A percentile compares a stretch with the other conserved stretches of the same genome.
phyloP scores from a whole-genome alignment of 2,797 vertebrate genomes.

The Myripristis jacobus region DNA sequence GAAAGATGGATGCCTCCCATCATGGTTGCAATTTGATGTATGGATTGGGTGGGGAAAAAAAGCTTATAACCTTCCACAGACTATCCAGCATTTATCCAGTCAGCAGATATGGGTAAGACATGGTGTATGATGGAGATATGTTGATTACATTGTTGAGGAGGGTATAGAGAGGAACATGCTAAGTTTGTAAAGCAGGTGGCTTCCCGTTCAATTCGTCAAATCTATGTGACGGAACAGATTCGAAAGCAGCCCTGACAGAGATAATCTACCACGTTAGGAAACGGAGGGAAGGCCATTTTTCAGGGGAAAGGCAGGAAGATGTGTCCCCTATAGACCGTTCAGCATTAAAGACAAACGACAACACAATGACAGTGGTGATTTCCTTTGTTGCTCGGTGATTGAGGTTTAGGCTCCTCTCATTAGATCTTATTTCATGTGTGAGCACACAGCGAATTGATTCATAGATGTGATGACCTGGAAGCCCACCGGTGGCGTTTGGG shows the following conservation, averaged over 20 bases:
- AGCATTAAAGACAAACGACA: slow-evolving; percentile 36
- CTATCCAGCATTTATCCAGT: slow-evolving; percentile 46
- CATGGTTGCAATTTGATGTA: slow-evolving; percentile 54
- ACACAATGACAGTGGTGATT: slow-evolving; percentile 51
- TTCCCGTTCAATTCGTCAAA: slow-evolving; percentile 41
- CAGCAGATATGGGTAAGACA: slow-evolving; percentile 53
- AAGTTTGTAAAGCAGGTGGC: slow-evolving; percentile 49
- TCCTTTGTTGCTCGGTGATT: slow-evolving; percentile 62
- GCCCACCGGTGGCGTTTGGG: slow-evolving; percentile 57
- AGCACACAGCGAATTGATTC: slow-evolving; percentile 71
- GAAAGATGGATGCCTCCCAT: slow-evolving; percentile 43
- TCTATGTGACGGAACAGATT: slow-evolving; percentile 24
- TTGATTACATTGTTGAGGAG: slow-evolving; percentile 49
- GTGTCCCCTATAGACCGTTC: slow-evolving; percentile 7
- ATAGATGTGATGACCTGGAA: slow-evolving; percentile 70
- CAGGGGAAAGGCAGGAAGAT: slow-evolving; percentile 5
- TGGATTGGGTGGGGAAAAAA: slow-evolving; percentile 21
- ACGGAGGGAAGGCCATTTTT: neutral
- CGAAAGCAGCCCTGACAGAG: slow-evolving; percentile 39
- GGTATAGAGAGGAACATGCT: slow-evolving; percentile 11
- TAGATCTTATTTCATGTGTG: slow-evolving; percentile 71
- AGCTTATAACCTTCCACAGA: slow-evolving; percentile 19
- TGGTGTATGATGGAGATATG: slow-evolving; percentile 42
- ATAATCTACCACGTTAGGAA: slow-evolving; percentile 40
- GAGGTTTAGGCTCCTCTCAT: slow-evolving; percentile 69